Evolutionary conservation across 2,113 vertebrate genomes (phyloP), one percentile per base, ranked within the genome.

Genomic region (Sinocyclocheilus anophthalmus): DNA sequence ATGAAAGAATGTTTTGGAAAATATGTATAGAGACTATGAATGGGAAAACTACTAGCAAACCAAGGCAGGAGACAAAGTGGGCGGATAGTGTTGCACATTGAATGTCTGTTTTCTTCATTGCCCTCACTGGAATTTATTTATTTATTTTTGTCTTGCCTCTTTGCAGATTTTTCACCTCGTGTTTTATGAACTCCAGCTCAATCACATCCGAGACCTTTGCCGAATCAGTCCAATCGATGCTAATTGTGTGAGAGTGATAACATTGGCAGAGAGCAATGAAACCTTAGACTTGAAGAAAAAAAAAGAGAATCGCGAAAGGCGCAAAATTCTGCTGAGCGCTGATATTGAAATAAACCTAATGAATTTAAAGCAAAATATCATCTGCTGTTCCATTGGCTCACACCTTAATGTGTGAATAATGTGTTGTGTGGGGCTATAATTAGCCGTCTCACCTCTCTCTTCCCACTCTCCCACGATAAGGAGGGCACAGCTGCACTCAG

Each of bases 401-500:
- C 67, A 85, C 53, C 5, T 59, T 75, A 76, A 22, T 53, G 50
- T 75, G 24, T 84, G 84, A 84, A 86, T 82, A 86, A 84, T 81
- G 70, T 59, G 45, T 53, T 75, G 61, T 84, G 82, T 8, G 16
- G 20, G 65, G 61, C 81, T 90, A 87, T 88, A 83, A 90, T 88
- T 91, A 90, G 86, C 50, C 12, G 7, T 61, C 20, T 86, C 85
- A 48, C 73, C 84, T 67, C 67, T 79, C 11, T 61, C 75, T 18
- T 84, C 33, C 57, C 53, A 84, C 65, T 61, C 33, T 26, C 26
- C 26, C 26, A 26, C n/a, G 61, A 78, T 13, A 77, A 63, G 24
- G 59, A 67, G 24, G 10, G 24, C 39, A 65, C 76, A 79, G n/a
- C 57, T 76, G 39, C 61, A 26, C 39, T 81, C 37, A 63, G 26